Evolutionary conservation across 2,888 invertebrate species (phyloP).

Genomic region (Parnassius orleans): DNA sequence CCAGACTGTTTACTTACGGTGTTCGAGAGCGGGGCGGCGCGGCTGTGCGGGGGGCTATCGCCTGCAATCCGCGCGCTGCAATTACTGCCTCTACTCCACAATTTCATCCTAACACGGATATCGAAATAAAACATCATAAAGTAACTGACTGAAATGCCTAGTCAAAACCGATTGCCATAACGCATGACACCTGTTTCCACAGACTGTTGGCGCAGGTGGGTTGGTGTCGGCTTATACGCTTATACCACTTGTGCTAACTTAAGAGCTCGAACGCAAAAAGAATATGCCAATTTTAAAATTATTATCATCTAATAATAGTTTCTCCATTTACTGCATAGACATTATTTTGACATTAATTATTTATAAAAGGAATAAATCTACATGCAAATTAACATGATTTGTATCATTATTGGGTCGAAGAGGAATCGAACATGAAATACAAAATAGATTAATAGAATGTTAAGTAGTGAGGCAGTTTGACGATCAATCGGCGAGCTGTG

Average conservation of each 20-base stretch:
- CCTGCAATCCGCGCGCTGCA: slow-evolving; percentile 80
- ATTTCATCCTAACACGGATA: slow-evolving; percentile 61
- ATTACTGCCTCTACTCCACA: slow-evolving; percentile 71
- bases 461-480: slow-evolving; percentile 43
- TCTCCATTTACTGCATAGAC: too few relatives aligned
- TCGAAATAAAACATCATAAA: slow-evolving; percentile 35
- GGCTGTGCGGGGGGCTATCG: slow-evolving; percentile 66
- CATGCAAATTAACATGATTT: slow-evolving; percentile 5
- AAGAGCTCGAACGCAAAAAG: too few relatives aligned
- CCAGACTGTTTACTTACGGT: slow-evolving; percentile 81
- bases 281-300: too few relatives aligned
- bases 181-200: slow-evolving; percentile 9
- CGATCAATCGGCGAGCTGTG: slow-evolving; percentile 68
- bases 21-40: slow-evolving; percentile 70
- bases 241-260: too few relatives aligned
- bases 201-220: background rate
- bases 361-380: background rate
- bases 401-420: slow-evolving; percentile 17
- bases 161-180: slow-evolving; percentile 13
- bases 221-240: too few relatives aligned
- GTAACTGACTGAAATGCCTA: slow-evolving; percentile 10
- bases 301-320: too few relatives aligned
- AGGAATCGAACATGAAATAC: slow-evolving; percentile 10
- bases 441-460: slow-evolving; percentile 29
- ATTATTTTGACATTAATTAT: too few relatives aligned